A percentile compares a stretch with the other conserved stretches of the same genome.
phyloP scores from a whole-genome alignment of 2,888 invertebrate genomes.

The Limnephilus lunatus region DNA sequence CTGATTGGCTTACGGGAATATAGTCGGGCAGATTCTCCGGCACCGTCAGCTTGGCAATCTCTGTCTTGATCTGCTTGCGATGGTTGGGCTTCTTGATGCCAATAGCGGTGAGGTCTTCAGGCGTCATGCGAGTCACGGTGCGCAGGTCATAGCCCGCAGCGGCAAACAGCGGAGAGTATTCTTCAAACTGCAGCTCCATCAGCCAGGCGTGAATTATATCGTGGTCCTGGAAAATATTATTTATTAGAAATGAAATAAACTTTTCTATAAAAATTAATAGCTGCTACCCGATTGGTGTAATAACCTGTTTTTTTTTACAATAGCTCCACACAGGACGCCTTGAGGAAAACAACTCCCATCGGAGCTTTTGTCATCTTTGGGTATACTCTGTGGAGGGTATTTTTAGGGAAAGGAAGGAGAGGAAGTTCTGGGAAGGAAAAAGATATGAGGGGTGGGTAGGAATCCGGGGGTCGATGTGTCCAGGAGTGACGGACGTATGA shows the following conservation, averaged over 20 bases:
- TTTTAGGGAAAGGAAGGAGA: too few relatives aligned
- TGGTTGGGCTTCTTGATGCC: constrained; percentile 98
- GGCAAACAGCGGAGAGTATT: constrained; percentile 95
- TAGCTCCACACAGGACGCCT: too few relatives aligned
- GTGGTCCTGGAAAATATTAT: constrained; percentile 81
- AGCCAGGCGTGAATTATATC: constrained; percentile 97
- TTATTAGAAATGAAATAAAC: not conserved
- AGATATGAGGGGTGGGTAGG: too few relatives aligned
- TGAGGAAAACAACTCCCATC: too few relatives aligned
- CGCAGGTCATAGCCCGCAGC: constrained; percentile 98
- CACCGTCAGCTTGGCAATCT: constrained; percentile 95
- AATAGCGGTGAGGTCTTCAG: constrained; percentile 93
- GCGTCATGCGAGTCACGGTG: constrained; percentile 99
- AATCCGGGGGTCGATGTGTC: too few relatives aligned
- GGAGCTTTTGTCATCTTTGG: too few relatives aligned
- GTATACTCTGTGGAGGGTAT: too few relatives aligned
- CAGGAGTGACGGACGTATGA: too few relatives aligned
- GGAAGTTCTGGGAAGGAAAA: too few relatives aligned
- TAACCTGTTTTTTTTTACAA: too few relatives aligned
- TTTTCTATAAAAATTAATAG: not conserved
- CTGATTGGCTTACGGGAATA: constrained; percentile 84
- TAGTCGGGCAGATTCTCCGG: constrained; percentile 97
- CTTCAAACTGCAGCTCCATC: constrained; percentile 94
- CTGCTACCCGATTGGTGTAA: too few relatives aligned
- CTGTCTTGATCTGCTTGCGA: constrained; percentile 95